Evolutionary conservation across 2,797 vertebrate genomes (phyloP), one percentile per base, ranked within the genome.

Genomic region (Peromyscus melanophrys): DNA sequence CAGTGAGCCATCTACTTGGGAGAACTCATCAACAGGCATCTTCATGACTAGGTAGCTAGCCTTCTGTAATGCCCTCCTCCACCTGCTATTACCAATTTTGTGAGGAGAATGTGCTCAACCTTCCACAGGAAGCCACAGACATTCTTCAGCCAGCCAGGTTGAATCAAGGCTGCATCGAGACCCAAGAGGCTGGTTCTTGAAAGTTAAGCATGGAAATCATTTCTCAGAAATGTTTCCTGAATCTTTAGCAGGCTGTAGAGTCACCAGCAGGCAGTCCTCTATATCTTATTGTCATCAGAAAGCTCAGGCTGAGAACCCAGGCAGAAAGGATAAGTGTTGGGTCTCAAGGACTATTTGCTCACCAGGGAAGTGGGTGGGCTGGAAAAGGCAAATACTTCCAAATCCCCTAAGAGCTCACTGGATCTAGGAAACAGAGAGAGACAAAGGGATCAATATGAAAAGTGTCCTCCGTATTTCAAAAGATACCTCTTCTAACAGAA

Each of bases 41-140:
- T 92, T 14, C 83, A 61, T 84, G 16, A 90, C 76, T 92, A 94
- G 78, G 43, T 83, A 93, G 67, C 37, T 96, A 80, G 88, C 76
- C 67, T 81, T 80, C 88, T 83, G 6, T 78, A 95, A 92, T 25
- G 59, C 6, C 71, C 77, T 90, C 73, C 69, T 84, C 23, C 40
- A 81, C n/a, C 92, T 78, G 43, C 59, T 92, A 85, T 89, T 85
- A 90, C 90, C 12, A 9, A 27, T 90, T 89, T 49, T 89, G 91
- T 37, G 76, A 59, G 27, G 29, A 73, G 57, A 77, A 3, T 25
- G 0, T 34, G n/a, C 89, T 80, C 5, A 5, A 5, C 23, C 43
- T 92, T 93, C 67, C 49, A 49, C 8, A 65, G 37, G 6, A 90
- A 97, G 9, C 21, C 61, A 52, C 57, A 29, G 6, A 29, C 34